These are phyloP conservation scores for Mus spretus DNA, from an alignment of 2,797 vertebrate species.

Conservation along the genomic window DNA sequence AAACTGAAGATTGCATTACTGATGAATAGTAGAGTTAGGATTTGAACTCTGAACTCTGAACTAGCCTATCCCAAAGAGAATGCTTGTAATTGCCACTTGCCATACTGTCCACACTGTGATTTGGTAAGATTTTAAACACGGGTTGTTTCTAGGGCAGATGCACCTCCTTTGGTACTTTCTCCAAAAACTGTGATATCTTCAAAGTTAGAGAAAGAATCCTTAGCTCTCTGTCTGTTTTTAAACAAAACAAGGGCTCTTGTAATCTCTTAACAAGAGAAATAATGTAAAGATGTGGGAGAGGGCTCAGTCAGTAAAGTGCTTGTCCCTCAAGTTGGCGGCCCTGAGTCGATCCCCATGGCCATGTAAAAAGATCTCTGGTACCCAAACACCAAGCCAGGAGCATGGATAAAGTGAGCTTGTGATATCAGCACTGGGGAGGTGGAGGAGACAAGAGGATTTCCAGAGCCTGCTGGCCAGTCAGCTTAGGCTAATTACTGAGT, in stretches of 20 bases:
- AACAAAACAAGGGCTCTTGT: not conserved
- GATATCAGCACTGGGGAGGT: not conserved
- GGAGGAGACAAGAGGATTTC: not conserved
- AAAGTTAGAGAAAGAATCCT: conserved; percentile 42
- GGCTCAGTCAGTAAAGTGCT: not conserved
- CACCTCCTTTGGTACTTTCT: not conserved
- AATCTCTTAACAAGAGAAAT: conserved; percentile 44
- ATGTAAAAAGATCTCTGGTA: not conserved
- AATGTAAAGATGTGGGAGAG: not conserved
- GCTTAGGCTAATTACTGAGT: too few relatives aligned
- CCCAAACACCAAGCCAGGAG: not conserved
- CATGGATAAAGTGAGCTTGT: not conserved
- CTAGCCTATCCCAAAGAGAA: not conserved
- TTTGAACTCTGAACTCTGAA: not conserved
- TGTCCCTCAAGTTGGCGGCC: not conserved
- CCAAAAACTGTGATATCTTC: conserved; percentile 5
- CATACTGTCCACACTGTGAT: not conserved
- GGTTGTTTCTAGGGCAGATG: not conserved
- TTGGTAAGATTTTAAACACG: not conserved
- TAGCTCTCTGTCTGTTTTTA: not conserved
- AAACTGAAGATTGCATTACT: conserved; percentile 3
- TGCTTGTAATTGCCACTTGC: not conserved
- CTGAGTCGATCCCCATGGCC: not conserved
- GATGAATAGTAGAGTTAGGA: not conserved
- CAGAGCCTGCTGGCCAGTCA: not conserved